Evolutionary conservation across 2,888 invertebrate species (phyloP).

Genomic region (Chloroclystis v-ata): DNA sequence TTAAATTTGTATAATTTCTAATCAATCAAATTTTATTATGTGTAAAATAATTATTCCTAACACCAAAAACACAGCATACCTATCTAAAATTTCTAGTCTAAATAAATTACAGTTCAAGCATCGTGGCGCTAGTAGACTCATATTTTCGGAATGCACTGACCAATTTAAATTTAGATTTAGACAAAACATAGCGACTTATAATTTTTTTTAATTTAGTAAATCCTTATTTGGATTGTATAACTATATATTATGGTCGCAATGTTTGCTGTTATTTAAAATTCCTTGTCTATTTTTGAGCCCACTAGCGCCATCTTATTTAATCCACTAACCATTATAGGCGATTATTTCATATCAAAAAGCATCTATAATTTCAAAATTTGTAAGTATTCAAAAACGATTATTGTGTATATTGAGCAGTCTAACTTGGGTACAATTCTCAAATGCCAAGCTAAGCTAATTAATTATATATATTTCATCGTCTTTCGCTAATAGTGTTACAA

Average conservation of each 20-base stretch:
- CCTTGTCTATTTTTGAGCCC: neutral
- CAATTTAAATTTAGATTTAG: slow-evolving; percentile 26
- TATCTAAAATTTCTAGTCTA: slow-evolving; percentile 47
- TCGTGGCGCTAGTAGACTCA: slow-evolving; percentile 32
- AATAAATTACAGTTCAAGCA: slow-evolving; percentile 52
- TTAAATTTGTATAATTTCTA: neutral
- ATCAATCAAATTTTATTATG: no score
- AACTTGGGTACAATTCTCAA: slow-evolving; percentile 28
- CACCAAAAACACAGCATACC: slow-evolving; percentile 23
- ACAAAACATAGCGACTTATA: slow-evolving; percentile 12
- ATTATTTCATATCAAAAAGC: slow-evolving; percentile 41
- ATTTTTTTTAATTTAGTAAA: no score
- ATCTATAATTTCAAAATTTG: slow-evolving; percentile 32
- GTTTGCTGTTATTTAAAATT: no score
- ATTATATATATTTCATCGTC: slow-evolving; percentile 18
- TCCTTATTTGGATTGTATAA: no score
- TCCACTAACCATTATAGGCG: slow-evolving; percentile 19
- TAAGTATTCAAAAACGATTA: slow-evolving; percentile 34
- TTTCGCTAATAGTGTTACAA: neutral
- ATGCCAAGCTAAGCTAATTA: slow-evolving; percentile 26
- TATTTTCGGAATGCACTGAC: slow-evolving; percentile 54
- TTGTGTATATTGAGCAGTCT: slow-evolving; percentile 33
- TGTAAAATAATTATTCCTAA: no score
- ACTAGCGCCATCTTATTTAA: slow-evolving; percentile 36
- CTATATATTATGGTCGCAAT: no score